Conservation (phyloP, 2,888 invertebrate species). For the Cephus sareptanus region DNA sequence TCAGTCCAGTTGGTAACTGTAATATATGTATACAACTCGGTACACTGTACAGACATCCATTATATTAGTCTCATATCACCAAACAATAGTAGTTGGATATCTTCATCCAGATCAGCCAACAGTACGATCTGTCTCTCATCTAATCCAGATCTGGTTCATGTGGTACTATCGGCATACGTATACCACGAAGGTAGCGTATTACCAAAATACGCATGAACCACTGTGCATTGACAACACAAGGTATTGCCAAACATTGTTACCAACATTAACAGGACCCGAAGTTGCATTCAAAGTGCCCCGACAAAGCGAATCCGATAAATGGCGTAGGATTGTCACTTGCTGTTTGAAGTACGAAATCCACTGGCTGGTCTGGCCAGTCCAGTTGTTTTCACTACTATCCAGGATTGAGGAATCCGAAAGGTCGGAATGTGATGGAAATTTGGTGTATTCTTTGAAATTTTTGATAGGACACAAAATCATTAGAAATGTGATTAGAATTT, state of each 20-base stretch:
- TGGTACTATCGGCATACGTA: no score
- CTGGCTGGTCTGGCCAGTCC: not conserved
- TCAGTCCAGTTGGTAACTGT: not conserved
- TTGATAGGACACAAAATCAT: not conserved
- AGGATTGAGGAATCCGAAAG: not conserved
- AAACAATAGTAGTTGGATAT: no score
- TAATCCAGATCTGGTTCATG: not conserved
- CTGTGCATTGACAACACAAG: not conserved
- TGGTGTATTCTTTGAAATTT: not conserved
- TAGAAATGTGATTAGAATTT: no score
- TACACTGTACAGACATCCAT: not conserved
- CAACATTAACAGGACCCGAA: not conserved
- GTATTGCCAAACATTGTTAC: not conserved
- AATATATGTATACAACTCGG: not conserved
- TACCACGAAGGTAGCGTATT: not conserved
- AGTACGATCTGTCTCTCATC: not conserved
- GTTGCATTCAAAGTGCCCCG: not conserved
- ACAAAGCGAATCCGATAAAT: not conserved
- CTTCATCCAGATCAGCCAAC: no score
- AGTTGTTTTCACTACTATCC: not conserved
- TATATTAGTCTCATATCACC: not conserved
- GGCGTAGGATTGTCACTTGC: not conserved
- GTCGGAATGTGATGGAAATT: not conserved
- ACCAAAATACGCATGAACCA: not conserved
- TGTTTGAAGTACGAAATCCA: not conserved